A percentile compares a stretch with the other conserved stretches of the same genome.
These are phyloP conservation scores for Paragorgia papillata DNA, from an alignment of 92 coral and sea anemone species.

Conservation along the genomic window DNA sequence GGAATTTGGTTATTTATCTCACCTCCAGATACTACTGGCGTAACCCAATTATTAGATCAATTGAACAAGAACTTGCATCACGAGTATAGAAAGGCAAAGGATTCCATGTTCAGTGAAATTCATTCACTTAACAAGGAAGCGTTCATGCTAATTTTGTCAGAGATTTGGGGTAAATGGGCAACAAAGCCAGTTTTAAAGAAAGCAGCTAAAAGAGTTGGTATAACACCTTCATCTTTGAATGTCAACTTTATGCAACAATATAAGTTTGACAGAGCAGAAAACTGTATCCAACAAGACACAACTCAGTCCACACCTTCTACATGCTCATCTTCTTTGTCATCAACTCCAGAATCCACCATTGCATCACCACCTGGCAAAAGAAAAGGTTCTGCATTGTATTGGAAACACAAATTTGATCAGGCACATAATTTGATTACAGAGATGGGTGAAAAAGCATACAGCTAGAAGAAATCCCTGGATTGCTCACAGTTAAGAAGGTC, in stretches of 20 bases:
- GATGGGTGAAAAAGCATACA: neutral
- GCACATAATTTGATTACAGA: neutral
- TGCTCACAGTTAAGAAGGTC: neutral
- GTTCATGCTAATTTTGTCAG: neutral
- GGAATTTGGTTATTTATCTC: no score
- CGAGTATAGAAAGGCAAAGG: neutral
- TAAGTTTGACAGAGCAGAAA: neutral
- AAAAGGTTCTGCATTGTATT: slow-evolving; percentile 7
- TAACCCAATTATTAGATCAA: neutral
- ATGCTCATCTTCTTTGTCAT: no score
- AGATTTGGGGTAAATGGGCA: slow-evolving; percentile 13
- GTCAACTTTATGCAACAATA: neutral
- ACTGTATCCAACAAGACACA: neutral
- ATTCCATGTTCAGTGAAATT: neutral
- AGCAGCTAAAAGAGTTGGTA: slow-evolving; percentile 4
- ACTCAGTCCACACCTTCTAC: no score
- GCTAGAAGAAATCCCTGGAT: neutral
- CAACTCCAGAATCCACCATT: neutral
- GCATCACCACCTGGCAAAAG: neutral
- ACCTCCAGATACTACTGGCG: no score
- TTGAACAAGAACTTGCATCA: neutral
- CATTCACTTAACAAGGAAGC: neutral
- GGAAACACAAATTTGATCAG: neutral
- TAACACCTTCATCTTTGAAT: neutral
- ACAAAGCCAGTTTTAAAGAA: neutral